phyloP scores from a whole-genome alignment of 2,113 vertebrate species.

The Ceyx cyanopectus region DNA sequence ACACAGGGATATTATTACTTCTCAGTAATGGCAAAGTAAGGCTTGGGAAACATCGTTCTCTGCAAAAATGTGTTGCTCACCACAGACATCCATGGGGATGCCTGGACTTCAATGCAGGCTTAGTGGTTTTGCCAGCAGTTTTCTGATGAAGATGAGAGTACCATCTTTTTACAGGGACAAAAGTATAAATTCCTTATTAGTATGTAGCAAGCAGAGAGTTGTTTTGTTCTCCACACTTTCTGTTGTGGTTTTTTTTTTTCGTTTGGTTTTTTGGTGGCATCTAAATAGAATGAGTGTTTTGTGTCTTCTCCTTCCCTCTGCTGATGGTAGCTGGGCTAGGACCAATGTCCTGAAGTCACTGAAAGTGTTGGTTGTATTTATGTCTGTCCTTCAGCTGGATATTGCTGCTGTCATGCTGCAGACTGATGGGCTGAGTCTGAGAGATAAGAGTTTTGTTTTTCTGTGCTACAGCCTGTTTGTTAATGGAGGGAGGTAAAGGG shows the following conservation, averaged over 20 bases:
- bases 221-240: background rate
- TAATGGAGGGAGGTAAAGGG: background rate
- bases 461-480: background rate
- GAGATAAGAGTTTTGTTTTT: background rate
- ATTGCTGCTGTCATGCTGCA: background rate
- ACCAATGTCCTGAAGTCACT: background rate
- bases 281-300: background rate
- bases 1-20: conserved; percentile 54
- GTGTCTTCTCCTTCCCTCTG: background rate
- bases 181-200: background rate
- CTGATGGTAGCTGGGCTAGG: background rate
- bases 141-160: background rate
- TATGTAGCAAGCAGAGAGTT: background rate
- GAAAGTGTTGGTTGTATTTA: conserved; percentile 12
- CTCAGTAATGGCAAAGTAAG: conserved; percentile 21
- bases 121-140: background rate
- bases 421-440: background rate
- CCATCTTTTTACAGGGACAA: background rate
- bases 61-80: conserved; percentile 9
- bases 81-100: background rate
- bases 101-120: background rate
- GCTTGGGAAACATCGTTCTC: conserved; percentile 30
- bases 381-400: conserved; percentile 14
- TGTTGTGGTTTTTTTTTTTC: background rate
- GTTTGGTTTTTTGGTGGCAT: background rate